Conservation (phyloP, 2,888 invertebrate species). For the Platycnemis pennipes region DNA sequence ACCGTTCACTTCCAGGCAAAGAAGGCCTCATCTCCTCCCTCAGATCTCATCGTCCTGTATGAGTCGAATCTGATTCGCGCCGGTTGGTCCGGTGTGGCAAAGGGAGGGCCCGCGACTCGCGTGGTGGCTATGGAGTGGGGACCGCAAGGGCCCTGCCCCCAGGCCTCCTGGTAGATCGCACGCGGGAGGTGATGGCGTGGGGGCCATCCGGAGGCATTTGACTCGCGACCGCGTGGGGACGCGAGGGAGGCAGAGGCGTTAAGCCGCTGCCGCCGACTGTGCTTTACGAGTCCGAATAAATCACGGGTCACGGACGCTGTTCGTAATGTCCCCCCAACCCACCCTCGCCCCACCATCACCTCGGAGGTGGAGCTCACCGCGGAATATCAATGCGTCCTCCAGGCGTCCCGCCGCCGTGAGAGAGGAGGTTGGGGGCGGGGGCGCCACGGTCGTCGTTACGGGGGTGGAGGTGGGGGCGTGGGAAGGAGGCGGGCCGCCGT, state of each 20-base stretch:
- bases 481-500: not conserved
- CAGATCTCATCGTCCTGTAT: too few species aligned
- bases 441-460: not conserved
- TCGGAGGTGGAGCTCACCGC: not conserved
- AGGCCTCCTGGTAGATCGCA: not conserved
- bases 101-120: too few species aligned
- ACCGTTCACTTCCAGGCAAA: too few species aligned
- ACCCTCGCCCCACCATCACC: not conserved
- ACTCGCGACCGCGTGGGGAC: not conserved
- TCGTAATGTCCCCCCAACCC: conserved; percentile 28
- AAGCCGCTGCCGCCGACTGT: conserved; percentile 40
- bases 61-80: too few species aligned
- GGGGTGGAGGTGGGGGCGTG: not conserved
- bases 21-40: too few species aligned
- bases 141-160: not conserved
- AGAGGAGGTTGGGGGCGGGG: not conserved
- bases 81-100: too few species aligned
- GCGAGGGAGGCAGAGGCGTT: not conserved
- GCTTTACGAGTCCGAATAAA: conserved; percentile 66
- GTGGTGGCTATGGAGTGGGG: too few species aligned
- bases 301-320: conserved; percentile 53
- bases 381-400: conserved; percentile 53
- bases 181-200: not conserved
- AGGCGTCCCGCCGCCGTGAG: not conserved
- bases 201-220: not conserved